A percentile compares a stretch with the other conserved stretches of the same genome.
Conservation (phyloP, 1,140 invertebrate species). For the Drosophila serrata region DNA sequence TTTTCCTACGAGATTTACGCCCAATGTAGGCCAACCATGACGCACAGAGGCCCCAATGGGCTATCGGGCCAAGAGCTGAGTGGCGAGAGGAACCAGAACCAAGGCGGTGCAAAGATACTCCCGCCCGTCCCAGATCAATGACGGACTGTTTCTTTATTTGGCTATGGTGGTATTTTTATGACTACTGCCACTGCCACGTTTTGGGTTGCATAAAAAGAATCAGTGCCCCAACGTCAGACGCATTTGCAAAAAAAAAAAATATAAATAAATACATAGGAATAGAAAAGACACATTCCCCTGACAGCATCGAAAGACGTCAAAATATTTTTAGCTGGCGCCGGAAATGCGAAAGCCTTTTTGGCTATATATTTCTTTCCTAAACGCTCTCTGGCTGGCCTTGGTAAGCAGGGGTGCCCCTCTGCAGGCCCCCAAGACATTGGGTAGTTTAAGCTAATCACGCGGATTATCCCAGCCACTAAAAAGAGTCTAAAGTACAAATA, state of each 20-base stretch:
- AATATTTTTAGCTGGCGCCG: conserved; percentile 80
- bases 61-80: conserved; percentile 28
- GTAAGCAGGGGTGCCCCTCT: conserved; percentile 13
- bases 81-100: conserved; percentile 7
- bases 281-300: conserved; percentile 37
- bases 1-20: conserved; percentile 60
- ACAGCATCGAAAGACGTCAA: conserved; percentile 63
- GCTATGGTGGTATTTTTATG: conserved; percentile 37
- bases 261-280: conserved; percentile 20
- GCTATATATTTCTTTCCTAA: conserved; percentile 22
- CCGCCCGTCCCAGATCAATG: conserved; percentile 20
- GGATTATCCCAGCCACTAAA: conserved; percentile 60
- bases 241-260: conserved; percentile 52
- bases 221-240: conserved; percentile 39
- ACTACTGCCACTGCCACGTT: conserved; percentile 37
- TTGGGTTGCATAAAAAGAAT: conserved; percentile 50
- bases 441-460: conserved; percentile 75
- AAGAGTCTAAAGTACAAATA: conserved; percentile 23
- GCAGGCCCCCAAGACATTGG: conserved; percentile 10
- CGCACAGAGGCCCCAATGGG: conserved; percentile 67
- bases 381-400: conserved; percentile 24
- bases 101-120: conserved; percentile 2
- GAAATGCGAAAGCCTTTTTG: conserved; percentile 74
- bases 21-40: conserved; percentile 76
- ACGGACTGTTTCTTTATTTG: conserved; percentile 59